Percentiles rank a stretch among this genome's conserved stretches.
phyloP scores from a whole-genome alignment of 1,140 invertebrate genomes.

The Uloborus diversus region DNA sequence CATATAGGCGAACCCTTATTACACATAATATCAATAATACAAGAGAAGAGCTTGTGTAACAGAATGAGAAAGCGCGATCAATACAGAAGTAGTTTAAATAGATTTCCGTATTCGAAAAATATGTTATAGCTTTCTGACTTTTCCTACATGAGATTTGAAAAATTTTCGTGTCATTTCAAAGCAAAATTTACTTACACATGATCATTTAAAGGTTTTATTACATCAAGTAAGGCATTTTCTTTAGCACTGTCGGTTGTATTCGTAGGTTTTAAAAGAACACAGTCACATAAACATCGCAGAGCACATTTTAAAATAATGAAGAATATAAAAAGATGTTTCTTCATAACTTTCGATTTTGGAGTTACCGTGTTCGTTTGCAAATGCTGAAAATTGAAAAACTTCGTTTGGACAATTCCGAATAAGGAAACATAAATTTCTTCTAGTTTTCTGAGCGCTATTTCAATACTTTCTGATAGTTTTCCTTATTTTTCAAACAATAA shows the following conservation, averaged over 20 bases:
- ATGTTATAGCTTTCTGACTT: not conserved
- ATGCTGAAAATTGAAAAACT: too few species aligned
- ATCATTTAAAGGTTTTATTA: constrained; percentile 16
- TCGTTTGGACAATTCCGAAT: too few species aligned
- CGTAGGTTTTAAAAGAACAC: not conserved
- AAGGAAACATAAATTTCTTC: too few species aligned
- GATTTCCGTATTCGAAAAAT: not conserved
- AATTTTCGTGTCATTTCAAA: not conserved
- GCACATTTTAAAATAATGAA: too few species aligned
- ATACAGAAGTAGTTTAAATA: not conserved
- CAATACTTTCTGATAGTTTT: too few species aligned
- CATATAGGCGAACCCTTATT: not conserved
- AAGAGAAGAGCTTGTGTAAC: not conserved
- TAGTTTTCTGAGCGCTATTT: too few species aligned
- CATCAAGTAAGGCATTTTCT: not conserved
- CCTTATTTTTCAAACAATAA: too few species aligned
- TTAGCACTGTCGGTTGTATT: not conserved
- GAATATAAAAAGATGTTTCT: too few species aligned
- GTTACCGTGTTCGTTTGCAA: too few species aligned
- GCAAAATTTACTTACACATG: not conserved
- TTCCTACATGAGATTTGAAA: not conserved
- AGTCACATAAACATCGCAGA: constrained; percentile 6
- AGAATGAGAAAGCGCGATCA: not conserved
- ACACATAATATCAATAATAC: not conserved
- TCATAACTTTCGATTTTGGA: too few species aligned